phyloP scores from a whole-genome alignment of 2,888 invertebrate species.

The Plebejus argus region DNA sequence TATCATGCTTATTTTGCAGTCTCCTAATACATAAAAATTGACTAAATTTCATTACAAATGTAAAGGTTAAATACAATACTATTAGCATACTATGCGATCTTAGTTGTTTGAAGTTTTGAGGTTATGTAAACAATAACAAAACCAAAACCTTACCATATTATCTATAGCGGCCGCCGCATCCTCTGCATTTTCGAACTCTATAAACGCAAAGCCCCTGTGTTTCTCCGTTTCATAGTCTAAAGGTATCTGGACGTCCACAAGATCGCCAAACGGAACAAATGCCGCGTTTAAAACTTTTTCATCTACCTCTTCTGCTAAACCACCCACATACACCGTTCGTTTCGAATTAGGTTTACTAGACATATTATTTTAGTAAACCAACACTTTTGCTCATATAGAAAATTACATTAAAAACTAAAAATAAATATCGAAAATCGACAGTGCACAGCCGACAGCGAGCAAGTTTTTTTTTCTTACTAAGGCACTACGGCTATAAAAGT shows the following conservation, averaged over 20 bases:
- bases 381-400: not conserved
- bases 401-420: not conserved
- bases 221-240: conserved; percentile 98
- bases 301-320: conserved; percentile 96
- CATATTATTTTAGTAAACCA: conserved; percentile 49
- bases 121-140: conserved; percentile 21
- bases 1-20: not conserved
- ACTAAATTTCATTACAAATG: not conserved
- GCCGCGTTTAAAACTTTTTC: conserved; percentile 97
- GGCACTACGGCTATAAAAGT: too few species aligned
- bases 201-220: conserved; percentile 98
- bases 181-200: conserved; percentile 98
- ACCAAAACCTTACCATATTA: conserved; percentile 89
- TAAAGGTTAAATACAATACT: not conserved
- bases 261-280: conserved; percentile 99
- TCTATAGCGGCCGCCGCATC: conserved; percentile 99
- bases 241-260: conserved; percentile 98
- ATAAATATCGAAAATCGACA: not conserved
- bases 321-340: conserved; percentile 92
- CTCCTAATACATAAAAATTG: not conserved
- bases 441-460: not conserved
- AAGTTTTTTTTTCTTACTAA: too few species aligned
- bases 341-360: conserved; percentile 84
- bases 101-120: not conserved
- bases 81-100: not conserved